Evolutionary conservation across 1,140 invertebrate species (phyloP), one percentile per base, ranked within the genome.

Genomic region (Cylas formicarius): DNA sequence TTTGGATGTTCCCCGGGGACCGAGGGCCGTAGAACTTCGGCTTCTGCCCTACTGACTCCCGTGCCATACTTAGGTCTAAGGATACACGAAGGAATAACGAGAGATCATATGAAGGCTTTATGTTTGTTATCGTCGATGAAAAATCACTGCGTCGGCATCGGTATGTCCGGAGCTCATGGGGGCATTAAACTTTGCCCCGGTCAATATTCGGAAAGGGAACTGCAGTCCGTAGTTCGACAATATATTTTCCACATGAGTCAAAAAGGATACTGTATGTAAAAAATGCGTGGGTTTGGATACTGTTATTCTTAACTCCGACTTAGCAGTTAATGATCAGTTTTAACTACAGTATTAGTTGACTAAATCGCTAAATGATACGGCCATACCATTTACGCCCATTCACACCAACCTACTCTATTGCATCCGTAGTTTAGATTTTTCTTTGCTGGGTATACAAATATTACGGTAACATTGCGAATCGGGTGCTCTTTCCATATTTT

Each of bases 91-190:
- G 74, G 86, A 55, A 84, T 90, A 1, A 72, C 77, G 40, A 61
- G 76, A 14, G 78, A 81, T 58, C 84, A 90, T 62, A 86, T 93
- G 1, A 89, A 86, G 60, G 90, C 86, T 3, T 66, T 94, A 10
- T 81, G 88, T 8, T 78, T 85, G 2, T 65, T 95, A 33, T 91
- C 92, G 84, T 90, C 90, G 0, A 92, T 86, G 67, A 79, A 80
- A 55, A 74, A 72, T 47, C 86, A 88, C 20, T 86, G 83, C 52
- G 82, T 88, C 4, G 87, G 84, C 62, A 80, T 91, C 3, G 86
- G 88, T 1, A 82, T 81, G 55, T 78, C 79, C 29, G 88, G 88
- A 4, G 79, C 85, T 7, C 90, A 92, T 65, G 90, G 86, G 41
- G 90, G 89, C n/a, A 72, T 94, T 1, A 79, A 80, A 50, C 90